A percentile compares a stretch with the other conserved stretches of the same genome.
These are phyloP conservation scores for Gadopsis bispinosus DNA, from an alignment of 2,797 vertebrate species.

Conservation along the genomic window DNA sequence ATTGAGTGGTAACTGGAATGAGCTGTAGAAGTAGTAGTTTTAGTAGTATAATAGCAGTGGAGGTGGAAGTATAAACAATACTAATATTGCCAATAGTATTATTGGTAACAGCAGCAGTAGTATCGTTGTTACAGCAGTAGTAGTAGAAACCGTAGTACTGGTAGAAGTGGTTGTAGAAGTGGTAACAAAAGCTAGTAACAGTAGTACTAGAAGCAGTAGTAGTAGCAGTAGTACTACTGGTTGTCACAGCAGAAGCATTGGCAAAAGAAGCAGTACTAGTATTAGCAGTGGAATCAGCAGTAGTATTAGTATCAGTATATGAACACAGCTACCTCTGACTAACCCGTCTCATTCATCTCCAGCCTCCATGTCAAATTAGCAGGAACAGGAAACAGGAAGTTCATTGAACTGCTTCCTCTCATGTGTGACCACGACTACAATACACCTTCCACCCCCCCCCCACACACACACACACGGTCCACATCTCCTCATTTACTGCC, in stretches of 20 bases:
- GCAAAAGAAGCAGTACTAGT: background rate
- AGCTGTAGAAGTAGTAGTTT: background rate
- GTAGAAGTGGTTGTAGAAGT: background rate
- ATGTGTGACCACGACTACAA: slow-evolving; percentile 47
- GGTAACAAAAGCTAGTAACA: background rate
- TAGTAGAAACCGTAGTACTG: too few relatives aligned
- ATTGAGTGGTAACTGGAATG: too few relatives aligned
- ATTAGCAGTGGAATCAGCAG: background rate
- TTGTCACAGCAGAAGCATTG: background rate
- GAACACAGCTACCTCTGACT: background rate
- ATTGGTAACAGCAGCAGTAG: background rate
- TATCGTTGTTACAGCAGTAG: too few relatives aligned
- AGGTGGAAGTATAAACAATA: background rate
- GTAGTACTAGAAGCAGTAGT: background rate
- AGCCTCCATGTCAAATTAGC: slow-evolving; percentile 35
- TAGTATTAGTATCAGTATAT: background rate
- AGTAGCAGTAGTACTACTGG: background rate
- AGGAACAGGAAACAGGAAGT: slow-evolving; percentile 47
- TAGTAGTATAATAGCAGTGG: background rate
- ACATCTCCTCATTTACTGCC: slow-evolving; percentile 7
- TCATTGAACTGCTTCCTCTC: slow-evolving; percentile 42
- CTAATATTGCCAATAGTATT: background rate
- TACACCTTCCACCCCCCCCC: background rate
- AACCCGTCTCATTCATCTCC: slow-evolving; percentile 29
- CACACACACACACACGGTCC: background rate